These are phyloP conservation scores for Andrena praecox DNA, from an alignment of 2,888 invertebrate species.

Conservation along the genomic window DNA sequence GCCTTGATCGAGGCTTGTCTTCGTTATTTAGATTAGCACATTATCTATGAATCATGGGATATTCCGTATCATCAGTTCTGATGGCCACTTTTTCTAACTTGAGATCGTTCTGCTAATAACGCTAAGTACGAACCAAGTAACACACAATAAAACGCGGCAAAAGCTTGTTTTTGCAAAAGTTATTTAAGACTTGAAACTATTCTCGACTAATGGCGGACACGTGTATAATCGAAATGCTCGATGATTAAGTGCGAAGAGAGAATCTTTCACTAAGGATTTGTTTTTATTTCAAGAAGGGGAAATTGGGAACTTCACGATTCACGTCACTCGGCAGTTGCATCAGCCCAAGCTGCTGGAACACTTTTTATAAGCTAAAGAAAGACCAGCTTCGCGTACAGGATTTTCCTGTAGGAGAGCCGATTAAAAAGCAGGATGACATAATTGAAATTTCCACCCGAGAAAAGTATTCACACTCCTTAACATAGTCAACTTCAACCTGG, in stretches of 20 bases:
- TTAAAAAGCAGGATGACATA: background rate
- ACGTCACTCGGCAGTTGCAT: slow-evolving; percentile 5
- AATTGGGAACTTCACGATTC: background rate
- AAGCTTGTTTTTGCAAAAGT: too few species aligned
- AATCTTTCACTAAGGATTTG: background rate
- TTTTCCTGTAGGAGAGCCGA: background rate
- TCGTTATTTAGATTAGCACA: background rate
- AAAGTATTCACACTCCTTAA: too few species aligned
- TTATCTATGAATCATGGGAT: background rate
- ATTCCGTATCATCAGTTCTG: background rate
- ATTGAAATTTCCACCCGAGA: background rate
- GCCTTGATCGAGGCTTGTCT: too few species aligned
- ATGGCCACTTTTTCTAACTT: background rate
- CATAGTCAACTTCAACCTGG: too few species aligned
- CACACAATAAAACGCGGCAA: too few species aligned
- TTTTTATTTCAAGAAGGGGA: background rate
- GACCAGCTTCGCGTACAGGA: background rate
- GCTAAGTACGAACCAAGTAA: too few species aligned
- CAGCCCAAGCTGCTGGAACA: background rate
- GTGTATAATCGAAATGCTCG: too few species aligned
- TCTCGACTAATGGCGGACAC: too few species aligned
- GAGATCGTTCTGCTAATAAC: background rate
- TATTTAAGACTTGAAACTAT: too few species aligned
- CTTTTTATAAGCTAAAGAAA: background rate
- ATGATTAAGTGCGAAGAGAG: too few species aligned